Evolutionary conservation across 64 coral and sea anemone genomes (phyloP), one percentile per base, ranked within the genome.

Genomic region (Montipora efflorescens): DNA sequence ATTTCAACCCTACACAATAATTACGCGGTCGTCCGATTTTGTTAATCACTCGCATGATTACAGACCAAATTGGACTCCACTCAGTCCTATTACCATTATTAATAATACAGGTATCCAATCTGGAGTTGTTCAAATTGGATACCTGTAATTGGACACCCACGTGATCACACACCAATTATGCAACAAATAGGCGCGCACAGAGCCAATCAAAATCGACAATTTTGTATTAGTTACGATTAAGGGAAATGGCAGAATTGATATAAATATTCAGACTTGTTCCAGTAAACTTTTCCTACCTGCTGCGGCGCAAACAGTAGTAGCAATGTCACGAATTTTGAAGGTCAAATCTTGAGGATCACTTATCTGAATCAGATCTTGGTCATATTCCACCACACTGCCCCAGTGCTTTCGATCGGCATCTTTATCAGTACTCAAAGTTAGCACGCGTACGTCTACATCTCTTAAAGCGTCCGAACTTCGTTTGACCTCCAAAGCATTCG

Each of bases 401-500:
- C 74, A 87, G 14, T 80, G 47, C 14, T 88, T 62, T 14, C 47
- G 6, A 11, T 67, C 25, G 28, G 88, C 19, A n/a, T 48, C 51
- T 52, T 77, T 73, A 4, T 75, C 91, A 87, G 80, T 20, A 20
- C 92, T 84, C 55, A 93, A 43, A 28, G 68, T 71, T 46, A 88
- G 9, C 61, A 80, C 3, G 1, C 76, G 85, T 18, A 93, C 47
- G 3, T 64, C 92, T 23, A 75, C 84, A 61, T 79, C 16, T 55
- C 21, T 80, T 2, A 47, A 71, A 86, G 44, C 66, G 48, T 71
- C 64, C 14, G 68, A 72, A 16, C 62, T 23, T 86, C 47, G 62
- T 20, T 71, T 69, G 66, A 72, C 46, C 12, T 49, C 47, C 3
- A 70, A 50, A 15, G 64, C 61, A 50, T 86, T 52, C 50, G 55